Conservation (phyloP, 2,888 invertebrate genomes). For the Pristionchus maxplancki region DNA sequence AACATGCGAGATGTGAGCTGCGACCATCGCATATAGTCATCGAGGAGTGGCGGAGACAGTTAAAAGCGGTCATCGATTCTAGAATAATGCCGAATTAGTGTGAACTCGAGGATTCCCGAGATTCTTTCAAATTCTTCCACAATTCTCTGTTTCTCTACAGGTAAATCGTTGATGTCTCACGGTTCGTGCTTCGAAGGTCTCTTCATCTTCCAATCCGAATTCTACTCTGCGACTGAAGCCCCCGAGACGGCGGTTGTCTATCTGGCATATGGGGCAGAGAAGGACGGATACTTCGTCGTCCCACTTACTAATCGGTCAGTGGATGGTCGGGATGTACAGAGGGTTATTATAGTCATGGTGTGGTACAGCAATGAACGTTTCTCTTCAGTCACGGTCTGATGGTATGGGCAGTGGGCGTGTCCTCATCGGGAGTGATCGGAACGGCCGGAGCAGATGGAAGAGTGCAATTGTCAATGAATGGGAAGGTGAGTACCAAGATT, state of each 20-base stretch:
- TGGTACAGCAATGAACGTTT: background rate
- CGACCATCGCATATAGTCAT: background rate
- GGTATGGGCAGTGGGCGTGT: slow-evolving; percentile 45
- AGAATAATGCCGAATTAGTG: too few species aligned
- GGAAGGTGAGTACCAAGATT: slow-evolving; percentile 5
- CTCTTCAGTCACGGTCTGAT: slow-evolving; percentile 22
- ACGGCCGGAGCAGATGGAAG: slow-evolving; percentile 42
- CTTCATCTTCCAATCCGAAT: slow-evolving; percentile 43
- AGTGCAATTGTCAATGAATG: slow-evolving; percentile 22
- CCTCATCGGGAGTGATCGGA: slow-evolving; percentile 36
- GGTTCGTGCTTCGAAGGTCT: slow-evolving; percentile 14
- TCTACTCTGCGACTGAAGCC: slow-evolving; percentile 6
- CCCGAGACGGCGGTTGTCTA: slow-evolving; percentile 39
- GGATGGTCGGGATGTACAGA: background rate
- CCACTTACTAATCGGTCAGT: slow-evolving; percentile 34
- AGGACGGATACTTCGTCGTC: slow-evolving; percentile 43
- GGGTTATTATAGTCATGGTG: background rate
- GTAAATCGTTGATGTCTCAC: background rate
- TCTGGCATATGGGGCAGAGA: background rate
- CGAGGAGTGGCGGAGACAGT: too few species aligned
- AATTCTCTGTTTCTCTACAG: background rate
- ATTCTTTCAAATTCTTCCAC: background rate
- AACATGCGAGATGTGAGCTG: background rate
- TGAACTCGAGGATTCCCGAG: too few species aligned
- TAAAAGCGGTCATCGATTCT: too few species aligned